Base-by-base conservation (phyloP, 2,888 invertebrate genomes). In the Stenoptilia bipunctidactyla region DNA sequence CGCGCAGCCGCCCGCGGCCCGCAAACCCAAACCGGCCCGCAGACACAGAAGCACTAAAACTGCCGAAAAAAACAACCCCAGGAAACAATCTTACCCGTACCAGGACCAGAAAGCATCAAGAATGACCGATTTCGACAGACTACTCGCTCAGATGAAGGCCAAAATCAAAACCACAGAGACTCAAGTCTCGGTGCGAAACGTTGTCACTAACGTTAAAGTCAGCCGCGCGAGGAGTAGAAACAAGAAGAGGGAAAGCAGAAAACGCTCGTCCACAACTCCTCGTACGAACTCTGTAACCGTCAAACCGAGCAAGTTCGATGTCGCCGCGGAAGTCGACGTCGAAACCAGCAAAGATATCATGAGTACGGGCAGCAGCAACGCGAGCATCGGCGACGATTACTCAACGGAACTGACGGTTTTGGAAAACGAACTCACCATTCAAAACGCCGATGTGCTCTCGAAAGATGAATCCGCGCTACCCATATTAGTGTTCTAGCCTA, bases 401-500 rank as follows among this genome's bases (percentile, higher is more conserved):
- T 12, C 30, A 4, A 30, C 30, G 2, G 30, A 30, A 12, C 13
- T 30, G 13, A 30, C 30, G 30, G 30, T 10, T 12, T 4, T 12
- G n/a, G 30, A 12, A 20, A 20, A 20, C 20, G 20, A 20, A 20
- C 20, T 20, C 4, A 20, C 20, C 3, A 20, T 20, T 8, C 20
- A 20, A 20, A 20, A 20, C 8, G 20, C 20, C 8, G 20, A 20
- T 20, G 20, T 20, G 39, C 20, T 27, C 40, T 40, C 36, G 36
- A 34, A 33, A 13, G 47, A 45, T 15, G 42, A 48, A 8, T 40
- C 45, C 10, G 38, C 40, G 3, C 37, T 50, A 40, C 55, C 60
- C 3, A 50, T 61, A 9, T 36, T 59, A 35, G 59, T 52, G 38
- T 61, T 56, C 50, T 61, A 58, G 53, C 53, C 45, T 9, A 40